phyloP scores from a whole-genome alignment of 2,797 vertebrate species.

The Staurois parvus region DNA sequence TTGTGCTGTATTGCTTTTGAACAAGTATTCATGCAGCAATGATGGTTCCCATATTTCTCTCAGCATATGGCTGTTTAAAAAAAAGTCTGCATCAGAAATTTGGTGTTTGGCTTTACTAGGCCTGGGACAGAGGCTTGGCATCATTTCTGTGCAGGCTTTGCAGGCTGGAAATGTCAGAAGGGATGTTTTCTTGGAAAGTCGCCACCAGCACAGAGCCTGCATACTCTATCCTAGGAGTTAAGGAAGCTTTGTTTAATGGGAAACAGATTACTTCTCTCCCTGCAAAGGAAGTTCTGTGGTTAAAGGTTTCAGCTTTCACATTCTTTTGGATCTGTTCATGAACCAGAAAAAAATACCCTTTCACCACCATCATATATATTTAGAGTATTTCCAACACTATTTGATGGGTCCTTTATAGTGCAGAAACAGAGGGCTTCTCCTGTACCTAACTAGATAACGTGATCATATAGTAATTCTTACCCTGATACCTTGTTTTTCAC shows the following conservation, averaged over 20 bases:
- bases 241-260: slow-evolving; percentile 80
- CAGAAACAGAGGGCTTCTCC: slow-evolving; percentile 16
- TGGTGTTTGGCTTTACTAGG: slow-evolving; percentile 16
- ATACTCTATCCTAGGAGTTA: slow-evolving; percentile 81
- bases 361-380: slow-evolving; percentile 59
- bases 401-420: slow-evolving; percentile 54
- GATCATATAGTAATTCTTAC: slow-evolving; percentile 1
- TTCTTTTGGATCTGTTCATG: slow-evolving; percentile 71
- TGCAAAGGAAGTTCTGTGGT: slow-evolving; percentile 74
- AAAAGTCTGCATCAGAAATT: slow-evolving; percentile 6
- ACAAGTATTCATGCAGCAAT: too few relatives aligned
- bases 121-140: slow-evolving; percentile 37
- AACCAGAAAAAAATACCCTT: slow-evolving; percentile 61
- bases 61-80: not conserved
- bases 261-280: slow-evolving; percentile 78
- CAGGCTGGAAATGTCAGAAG: slow-evolving; percentile 60
- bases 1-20: too few relatives aligned
- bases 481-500: slow-evolving; percentile 9
- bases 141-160: slow-evolving; percentile 46
- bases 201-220: slow-evolving; percentile 71
- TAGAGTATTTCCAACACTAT: slow-evolving; percentile 48
- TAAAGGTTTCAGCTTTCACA: slow-evolving; percentile 82
- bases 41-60: too few relatives aligned
- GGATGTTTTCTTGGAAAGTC: slow-evolving; percentile 60
- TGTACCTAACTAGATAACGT: slow-evolving; percentile 25